Percentiles rank a stretch among this genome's conserved stretches.
These are phyloP conservation scores for mouse (Mus musculus) DNA, from an alignment of 2,113 vertebrate species.

Conservation along the genomic window DNA sequence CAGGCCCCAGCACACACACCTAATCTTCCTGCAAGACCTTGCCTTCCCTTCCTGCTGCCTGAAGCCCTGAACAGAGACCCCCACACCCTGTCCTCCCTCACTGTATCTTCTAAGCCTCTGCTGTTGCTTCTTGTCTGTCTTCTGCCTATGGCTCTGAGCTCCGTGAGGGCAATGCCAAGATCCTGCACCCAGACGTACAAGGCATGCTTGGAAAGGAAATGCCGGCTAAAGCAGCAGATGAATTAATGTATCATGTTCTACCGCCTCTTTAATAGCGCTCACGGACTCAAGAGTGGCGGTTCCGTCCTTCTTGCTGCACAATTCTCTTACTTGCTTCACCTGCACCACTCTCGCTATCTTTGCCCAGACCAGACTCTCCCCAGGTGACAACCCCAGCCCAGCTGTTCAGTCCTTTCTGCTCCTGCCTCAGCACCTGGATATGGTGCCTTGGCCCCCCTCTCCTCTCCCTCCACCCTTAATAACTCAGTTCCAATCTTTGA, in stretches of 20 bases:
- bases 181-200: not conserved
- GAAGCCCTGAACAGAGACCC: not conserved
- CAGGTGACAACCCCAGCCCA: not conserved
- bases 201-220: not conserved
- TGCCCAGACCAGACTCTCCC: not conserved
- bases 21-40: not conserved
- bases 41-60: not conserved
- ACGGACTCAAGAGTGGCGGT: not conserved
- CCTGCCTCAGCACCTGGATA: not conserved
- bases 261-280: not conserved
- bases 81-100: too few relatives aligned
- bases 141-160: not conserved
- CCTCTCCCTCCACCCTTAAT: not conserved
- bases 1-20: not conserved
- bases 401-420: not conserved
- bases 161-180: not conserved
- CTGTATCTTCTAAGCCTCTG: not conserved
- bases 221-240: not conserved
- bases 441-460: not conserved
- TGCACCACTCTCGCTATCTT: not conserved
- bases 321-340: too few relatives aligned
- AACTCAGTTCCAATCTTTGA: not conserved
- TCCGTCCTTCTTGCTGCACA: not conserved
- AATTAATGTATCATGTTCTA: not conserved
- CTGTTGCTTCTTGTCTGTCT: not conserved